Evolutionary conservation across 2,888 invertebrate genomes (phyloP).

Genomic region (Andrena fulva): DNA sequence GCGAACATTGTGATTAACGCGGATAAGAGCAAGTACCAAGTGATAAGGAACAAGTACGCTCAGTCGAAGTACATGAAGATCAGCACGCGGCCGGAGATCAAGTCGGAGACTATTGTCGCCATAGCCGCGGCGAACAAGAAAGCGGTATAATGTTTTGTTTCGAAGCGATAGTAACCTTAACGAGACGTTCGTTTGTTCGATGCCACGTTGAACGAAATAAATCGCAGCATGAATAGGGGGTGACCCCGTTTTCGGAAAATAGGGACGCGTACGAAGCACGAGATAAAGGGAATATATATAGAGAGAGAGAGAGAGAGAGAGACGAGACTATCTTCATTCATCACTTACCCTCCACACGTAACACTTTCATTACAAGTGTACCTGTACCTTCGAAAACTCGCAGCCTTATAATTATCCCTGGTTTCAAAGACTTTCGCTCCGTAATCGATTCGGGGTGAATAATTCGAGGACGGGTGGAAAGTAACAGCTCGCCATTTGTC

Average conservation of each 20-base stretch:
- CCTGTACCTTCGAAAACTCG: neutral
- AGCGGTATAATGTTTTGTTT: slow-evolving; percentile 35
- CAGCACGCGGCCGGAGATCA: slow-evolving; percentile 88
- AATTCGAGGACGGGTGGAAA: slow-evolving; percentile 2
- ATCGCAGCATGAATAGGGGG: slow-evolving; percentile 26
- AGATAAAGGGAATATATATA: neutral
- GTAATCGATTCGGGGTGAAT: slow-evolving; percentile 29
- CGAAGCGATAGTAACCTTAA: slow-evolving; percentile 24
- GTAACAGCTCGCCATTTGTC: neutral
- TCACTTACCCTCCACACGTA: slow-evolving; percentile 3
- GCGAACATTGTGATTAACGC: slow-evolving; percentile 89
- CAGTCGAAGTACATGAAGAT: slow-evolving; percentile 88
- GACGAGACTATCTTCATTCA: slow-evolving; percentile 51
- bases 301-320: slow-evolving; percentile 18
- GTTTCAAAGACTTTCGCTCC: slow-evolving; percentile 7
- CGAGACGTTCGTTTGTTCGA: slow-evolving; percentile 44
- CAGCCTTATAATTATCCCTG: slow-evolving; percentile 15
- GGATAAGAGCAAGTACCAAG: slow-evolving; percentile 90
- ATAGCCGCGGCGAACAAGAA: slow-evolving; percentile 40
- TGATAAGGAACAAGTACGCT: slow-evolving; percentile 90
- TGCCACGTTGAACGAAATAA: slow-evolving; percentile 33
- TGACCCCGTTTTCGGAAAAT: slow-evolving; percentile 1
- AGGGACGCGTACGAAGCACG: neutral
- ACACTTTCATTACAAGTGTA: slow-evolving; percentile 6
- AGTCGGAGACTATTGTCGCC: slow-evolving; percentile 79